Evolutionary conservation across 2,888 invertebrate genomes (phyloP), one percentile per base, ranked within the genome.

Genomic region (Neoascia interrupta): DNA sequence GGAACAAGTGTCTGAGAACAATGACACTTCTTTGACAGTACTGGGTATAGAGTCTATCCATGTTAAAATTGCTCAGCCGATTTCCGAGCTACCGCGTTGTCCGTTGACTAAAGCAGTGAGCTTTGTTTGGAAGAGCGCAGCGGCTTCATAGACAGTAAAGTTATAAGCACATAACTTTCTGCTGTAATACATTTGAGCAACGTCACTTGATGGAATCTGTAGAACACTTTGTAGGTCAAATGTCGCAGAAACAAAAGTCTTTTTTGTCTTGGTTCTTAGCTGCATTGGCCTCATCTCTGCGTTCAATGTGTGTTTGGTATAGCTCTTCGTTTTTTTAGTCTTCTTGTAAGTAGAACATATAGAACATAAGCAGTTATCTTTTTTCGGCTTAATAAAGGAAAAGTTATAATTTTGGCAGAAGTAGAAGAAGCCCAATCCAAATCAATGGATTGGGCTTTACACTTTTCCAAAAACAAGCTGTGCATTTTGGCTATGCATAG

Each of bases 181-280:
- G 53, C 81, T 81, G 61, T 84, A 85, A 80, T 84, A 86, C 80
- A 85, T 80, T 58, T 73, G 81, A 47, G 74, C 66, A 37, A 84
- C 84, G 51, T 84, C 84, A 19, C 82, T 82, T 56, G 64, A 81
- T 16, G 85, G 84, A 36, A 85, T 84, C 56, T 85, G 84, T 39
- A 85, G 75, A 6, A 85, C 84, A 41, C 81, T 79, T 70, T 85
- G 84, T 15, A 85, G 66, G 61, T 85, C 84, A 72, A 85, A 84
- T 36, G 84, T 83, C 13, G 74, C 81, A 23, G 69, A 70, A 54
- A 83, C 61, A 81, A 84, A 85, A 28, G 58, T 82, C 28, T 61
- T 56, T 41, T 43, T 58, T 58, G 31, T 34, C 56, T 15, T 19
- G 19, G n/a, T 60, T 36, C 23, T 45, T 60, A 43, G 36, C 45